Evolutionary conservation across 2,888 invertebrate genomes (phyloP).

Genomic region (Caenorhabditis sp.): DNA sequence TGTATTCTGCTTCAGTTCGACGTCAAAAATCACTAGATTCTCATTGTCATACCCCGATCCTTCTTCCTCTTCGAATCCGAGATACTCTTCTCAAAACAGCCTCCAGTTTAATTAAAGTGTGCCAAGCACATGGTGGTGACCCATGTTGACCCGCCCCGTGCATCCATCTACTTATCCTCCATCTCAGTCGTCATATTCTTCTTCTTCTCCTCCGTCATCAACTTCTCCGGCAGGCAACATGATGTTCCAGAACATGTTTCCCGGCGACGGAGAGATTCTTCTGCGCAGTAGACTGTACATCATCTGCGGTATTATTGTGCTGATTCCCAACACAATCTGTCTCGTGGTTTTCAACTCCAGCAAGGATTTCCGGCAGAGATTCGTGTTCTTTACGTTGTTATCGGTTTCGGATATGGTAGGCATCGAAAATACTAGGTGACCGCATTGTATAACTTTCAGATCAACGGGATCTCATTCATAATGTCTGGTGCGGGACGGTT

Average conservation of each 20-base stretch:
- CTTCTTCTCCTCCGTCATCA: slow-evolving; percentile 18
- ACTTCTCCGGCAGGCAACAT: slow-evolving; percentile 17
- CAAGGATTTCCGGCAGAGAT: slow-evolving; percentile 68
- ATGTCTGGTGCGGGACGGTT: slow-evolving; percentile 62
- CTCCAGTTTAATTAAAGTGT: slow-evolving; percentile 60
- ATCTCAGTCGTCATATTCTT: slow-evolving; percentile 1
- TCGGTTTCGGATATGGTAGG: slow-evolving; percentile 67
- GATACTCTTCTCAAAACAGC: slow-evolving; percentile 12
- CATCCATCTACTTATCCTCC: slow-evolving; percentile 13
- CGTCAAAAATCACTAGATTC: too few relatives aligned
- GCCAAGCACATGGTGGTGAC: slow-evolving; percentile 55
- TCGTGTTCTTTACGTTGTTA: slow-evolving; percentile 66
- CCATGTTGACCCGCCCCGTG: slow-evolving; percentile 32
- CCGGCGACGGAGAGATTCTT: slow-evolving; percentile 58
- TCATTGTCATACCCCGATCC: too few relatives aligned
- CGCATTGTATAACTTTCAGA: too few relatives aligned
- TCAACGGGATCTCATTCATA: slow-evolving; percentile 70
- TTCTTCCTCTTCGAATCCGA: neutral
- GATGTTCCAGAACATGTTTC: slow-evolving; percentile 53
- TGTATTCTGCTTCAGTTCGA: too few relatives aligned
- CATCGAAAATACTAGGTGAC: neutral
- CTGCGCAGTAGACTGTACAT: slow-evolving; percentile 64
- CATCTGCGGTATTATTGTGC: slow-evolving; percentile 62
- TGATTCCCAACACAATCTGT: slow-evolving; percentile 62
- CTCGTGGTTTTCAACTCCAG: slow-evolving; percentile 67